Base-by-base conservation (phyloP, 2,113 vertebrate species). In the Anolis sagrei region DNA sequence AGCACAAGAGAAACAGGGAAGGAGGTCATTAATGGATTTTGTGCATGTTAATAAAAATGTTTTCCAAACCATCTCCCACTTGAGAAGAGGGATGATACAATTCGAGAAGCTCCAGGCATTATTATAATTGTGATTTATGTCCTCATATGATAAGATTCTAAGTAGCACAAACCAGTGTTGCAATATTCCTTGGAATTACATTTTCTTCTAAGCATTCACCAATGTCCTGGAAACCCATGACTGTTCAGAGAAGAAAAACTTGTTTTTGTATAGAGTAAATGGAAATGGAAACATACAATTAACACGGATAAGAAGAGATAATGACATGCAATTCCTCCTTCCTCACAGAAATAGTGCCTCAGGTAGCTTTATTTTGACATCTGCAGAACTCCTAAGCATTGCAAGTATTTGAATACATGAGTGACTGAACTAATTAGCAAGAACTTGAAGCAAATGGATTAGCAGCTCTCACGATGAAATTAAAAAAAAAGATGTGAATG, bases 381-480 rank as follows among this genome's bases (percentile, higher is more conserved):
- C 81, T 36, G 36, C 32, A 21, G 72, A 69, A 75, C 78, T 51
- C 74, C 32, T 34, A 72, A 39, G 58, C 74, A 91, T 32, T 73
- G 75, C 79, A 90, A 25, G 54, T 66, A 74, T 86, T 90, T 88
- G 83, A 80, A 90, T 74, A 84, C 51, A 29, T 78, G 81, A 87
- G 64, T 82, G 89, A 88, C 66, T 32, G 83, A 89, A 78, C 49
- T 90, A 90, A 91, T 88, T 86, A 90, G 66, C 0, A 2, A 81
- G 61, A 90, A 91, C 64, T 68, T 88, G 81, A 61, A 51, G 34
- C 70, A 88, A 89, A 68, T 25, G 77, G 44, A 14, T 89, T 90
- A 92, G 90, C 91, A 87, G 79, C 88, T 89, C 76, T 88, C 32
- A 61, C 86, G 80, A 88, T 0, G 1, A 86, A 76, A 88, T 82